These are phyloP conservation scores for Copidosoma aretas DNA, from an alignment of 2,888 invertebrate species.

Conservation along the genomic window DNA sequence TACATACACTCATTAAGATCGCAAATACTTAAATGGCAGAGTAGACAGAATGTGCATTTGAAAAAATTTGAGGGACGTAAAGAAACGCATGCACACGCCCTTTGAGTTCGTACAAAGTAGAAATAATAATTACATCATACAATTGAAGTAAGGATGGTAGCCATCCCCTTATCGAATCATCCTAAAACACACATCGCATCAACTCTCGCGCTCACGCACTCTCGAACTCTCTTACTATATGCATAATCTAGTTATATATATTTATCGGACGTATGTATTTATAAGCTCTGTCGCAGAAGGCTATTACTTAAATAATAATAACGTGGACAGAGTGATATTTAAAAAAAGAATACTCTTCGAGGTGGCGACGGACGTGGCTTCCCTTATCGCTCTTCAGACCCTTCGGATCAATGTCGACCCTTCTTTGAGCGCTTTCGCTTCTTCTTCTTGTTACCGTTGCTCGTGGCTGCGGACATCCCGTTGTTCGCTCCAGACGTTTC, in stretches of 20 bases:
- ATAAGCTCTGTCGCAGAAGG: constrained; percentile 20
- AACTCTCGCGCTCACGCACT: constrained; percentile 15
- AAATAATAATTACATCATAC: constrained; percentile 1
- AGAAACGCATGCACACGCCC: constrained; percentile 18
- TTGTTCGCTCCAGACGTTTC: constrained; percentile 56
- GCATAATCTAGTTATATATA: constrained; percentile 18
- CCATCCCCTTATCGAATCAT: constrained; percentile 8
- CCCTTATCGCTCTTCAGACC: constrained; percentile 20
- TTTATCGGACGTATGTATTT: constrained; percentile 35
- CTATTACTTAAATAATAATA: constrained; percentile 2
- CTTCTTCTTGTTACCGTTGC: constrained; percentile 60
- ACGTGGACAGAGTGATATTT: constrained; percentile 8
- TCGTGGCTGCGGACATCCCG: constrained; percentile 13
- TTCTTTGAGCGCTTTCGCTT: constrained; percentile 66
- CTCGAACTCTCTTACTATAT: constrained; percentile 1
- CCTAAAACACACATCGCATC: constrained; percentile 8
- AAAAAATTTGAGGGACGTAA: constrained; percentile 9
- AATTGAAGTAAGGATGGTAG: not conserved
- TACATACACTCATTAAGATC: constrained; percentile 30
- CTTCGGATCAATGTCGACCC: constrained; percentile 63
- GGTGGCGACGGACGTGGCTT: constrained; percentile 14
- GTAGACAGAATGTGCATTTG: constrained; percentile 36
- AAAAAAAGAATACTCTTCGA: constrained; percentile 35
- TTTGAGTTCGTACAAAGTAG: constrained; percentile 22
- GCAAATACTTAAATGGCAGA: constrained; percentile 40